These are phyloP conservation scores for Harmothoe impar DNA, from an alignment of 2,888 invertebrate genomes.

Conservation along the genomic window DNA sequence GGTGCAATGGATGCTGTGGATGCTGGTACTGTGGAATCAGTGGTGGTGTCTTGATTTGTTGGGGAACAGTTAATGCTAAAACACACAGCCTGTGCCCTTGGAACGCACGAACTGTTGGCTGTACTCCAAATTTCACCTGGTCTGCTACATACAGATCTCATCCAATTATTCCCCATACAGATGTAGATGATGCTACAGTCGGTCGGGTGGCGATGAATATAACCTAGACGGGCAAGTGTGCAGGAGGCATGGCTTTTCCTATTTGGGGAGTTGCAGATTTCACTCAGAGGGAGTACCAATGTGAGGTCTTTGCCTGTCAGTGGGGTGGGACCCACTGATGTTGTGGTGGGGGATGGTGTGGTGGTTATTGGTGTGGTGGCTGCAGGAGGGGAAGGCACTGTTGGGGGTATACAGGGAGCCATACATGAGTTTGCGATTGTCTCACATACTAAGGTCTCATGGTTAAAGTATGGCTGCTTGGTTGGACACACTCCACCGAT, in stretches of 20 bases:
- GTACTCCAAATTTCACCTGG: not conserved
- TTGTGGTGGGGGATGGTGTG: not conserved
- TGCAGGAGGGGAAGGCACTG: not conserved
- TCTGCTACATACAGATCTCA: not conserved
- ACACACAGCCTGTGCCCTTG: too few species aligned
- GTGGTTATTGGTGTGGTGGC: not conserved
- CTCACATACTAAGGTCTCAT: too few species aligned
- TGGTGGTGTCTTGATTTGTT: not conserved
- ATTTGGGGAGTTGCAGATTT: slow-evolving; percentile 15
- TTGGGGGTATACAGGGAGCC: not conserved
- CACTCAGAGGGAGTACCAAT: not conserved
- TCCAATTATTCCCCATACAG: not conserved
- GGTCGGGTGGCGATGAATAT: not conserved
- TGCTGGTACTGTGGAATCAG: not conserved
- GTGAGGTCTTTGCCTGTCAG: not conserved
- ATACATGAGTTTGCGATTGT: not conserved
- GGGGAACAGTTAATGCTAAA: too few species aligned
- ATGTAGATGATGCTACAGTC: not conserved
- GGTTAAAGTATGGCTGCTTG: too few species aligned
- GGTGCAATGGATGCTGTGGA: not conserved
- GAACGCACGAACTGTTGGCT: not conserved
- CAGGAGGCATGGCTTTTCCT: not conserved
- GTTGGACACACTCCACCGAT: too few species aligned
- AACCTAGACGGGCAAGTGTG: not conserved
- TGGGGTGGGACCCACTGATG: not conserved